A percentile compares a stretch with the other conserved stretches of the same genome.
Evolutionary conservation across 1,140 invertebrate species (phyloP).

Genomic region (Choristoneura fumiferana): DNA sequence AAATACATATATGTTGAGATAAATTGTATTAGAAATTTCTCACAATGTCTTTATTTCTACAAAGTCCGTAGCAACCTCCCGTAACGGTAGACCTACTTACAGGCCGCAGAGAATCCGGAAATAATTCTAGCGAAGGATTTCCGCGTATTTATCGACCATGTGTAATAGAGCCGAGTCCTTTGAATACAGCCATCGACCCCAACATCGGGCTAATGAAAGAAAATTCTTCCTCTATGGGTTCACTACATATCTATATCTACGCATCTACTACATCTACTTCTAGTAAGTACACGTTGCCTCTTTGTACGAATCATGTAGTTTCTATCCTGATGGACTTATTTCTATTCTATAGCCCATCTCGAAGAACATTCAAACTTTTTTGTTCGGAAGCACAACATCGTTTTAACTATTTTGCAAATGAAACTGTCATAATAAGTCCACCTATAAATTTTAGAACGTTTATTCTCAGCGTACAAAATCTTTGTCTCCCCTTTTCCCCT

Average conservation of each 20-base stretch:
- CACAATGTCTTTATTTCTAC: neutral
- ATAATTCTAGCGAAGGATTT: constrained; percentile 50
- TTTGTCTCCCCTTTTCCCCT: constrained; percentile 3
- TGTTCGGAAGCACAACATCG: too few species aligned
- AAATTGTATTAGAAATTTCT: too few species aligned
- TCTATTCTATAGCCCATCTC: neutral
- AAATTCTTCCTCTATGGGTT: constrained; percentile 27
- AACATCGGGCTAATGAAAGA: constrained; percentile 36
- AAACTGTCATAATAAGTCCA: too few species aligned
- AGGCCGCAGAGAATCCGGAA: constrained; percentile 34
- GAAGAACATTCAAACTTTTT: neutral
- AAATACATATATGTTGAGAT: too few species aligned
- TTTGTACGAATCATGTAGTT: neutral
- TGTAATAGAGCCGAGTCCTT: constrained; percentile 32
- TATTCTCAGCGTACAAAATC: neutral
- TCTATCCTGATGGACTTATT: constrained; percentile 4
- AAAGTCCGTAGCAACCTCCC: neutral
- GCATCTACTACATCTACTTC: neutral
- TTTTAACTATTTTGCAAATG: too few species aligned
- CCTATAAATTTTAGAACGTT: too few species aligned
- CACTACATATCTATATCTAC: neutral
- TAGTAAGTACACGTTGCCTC: neutral
- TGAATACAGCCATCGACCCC: constrained; percentile 32
- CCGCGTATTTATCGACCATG: constrained; percentile 54
- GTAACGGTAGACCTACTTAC: constrained; percentile 1